Conservation (phyloP, 2,113 vertebrate genomes). For the Nothocercus nigrocapillus region DNA sequence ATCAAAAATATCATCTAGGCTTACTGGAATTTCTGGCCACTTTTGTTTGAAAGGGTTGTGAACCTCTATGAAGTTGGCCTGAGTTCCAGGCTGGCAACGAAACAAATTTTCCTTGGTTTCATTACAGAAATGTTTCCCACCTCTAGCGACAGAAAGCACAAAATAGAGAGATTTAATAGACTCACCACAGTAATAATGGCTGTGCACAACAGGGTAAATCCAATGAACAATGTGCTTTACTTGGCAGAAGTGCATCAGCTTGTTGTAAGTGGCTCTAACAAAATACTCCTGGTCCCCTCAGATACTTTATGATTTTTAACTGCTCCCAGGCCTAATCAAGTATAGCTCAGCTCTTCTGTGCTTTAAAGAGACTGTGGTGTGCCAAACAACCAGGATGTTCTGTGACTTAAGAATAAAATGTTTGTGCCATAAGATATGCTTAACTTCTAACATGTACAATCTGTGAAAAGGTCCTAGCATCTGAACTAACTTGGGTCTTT, state of each 20-base stretch:
- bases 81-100: slow-evolving; percentile 55
- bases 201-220: slow-evolving; percentile 45
- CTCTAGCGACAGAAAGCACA: slow-evolving; percentile 57
- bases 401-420: background rate
- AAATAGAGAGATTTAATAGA: slow-evolving; percentile 68
- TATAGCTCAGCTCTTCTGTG: slow-evolving; percentile 20
- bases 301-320: slow-evolving; percentile 18
- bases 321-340: slow-evolving; percentile 16
- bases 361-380: background rate
- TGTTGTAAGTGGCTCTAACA: slow-evolving; percentile 22
- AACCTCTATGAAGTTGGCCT: slow-evolving; percentile 44
- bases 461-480: background rate
- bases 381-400: background rate
- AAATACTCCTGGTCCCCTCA: slow-evolving; percentile 5
- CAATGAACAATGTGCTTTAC: slow-evolving; percentile 56
- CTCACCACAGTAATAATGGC: slow-evolving; percentile 66
- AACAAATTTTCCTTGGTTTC: slow-evolving; percentile 65
- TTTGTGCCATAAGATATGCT: slow-evolving; percentile 9
- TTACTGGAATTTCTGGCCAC: slow-evolving; percentile 24
- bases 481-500: background rate
- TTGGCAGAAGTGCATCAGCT: slow-evolving; percentile 58
- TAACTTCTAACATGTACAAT: background rate
- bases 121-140: slow-evolving; percentile 69
- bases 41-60: slow-evolving; percentile 30
- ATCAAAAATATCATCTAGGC: slow-evolving; percentile 5